phyloP scores from a whole-genome alignment of 2,113 vertebrate species.

The Eleginops maclovinus region DNA sequence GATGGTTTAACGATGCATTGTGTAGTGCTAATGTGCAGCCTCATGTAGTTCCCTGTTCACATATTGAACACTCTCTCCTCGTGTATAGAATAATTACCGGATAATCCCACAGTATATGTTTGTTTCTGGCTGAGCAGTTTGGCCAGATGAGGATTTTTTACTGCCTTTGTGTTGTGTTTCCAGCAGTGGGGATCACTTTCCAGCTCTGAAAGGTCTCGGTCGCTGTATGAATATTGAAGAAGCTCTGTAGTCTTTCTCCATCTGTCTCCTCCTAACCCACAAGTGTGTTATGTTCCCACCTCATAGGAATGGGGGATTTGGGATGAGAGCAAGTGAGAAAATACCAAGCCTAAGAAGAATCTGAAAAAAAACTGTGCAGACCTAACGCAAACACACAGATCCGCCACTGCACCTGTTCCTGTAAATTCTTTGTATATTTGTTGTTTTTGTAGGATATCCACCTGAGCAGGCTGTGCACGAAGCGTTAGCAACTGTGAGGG shows the following conservation, averaged over 20 bases:
- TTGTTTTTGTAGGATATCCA: slow-evolving; percentile 80
- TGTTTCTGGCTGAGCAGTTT: slow-evolving; percentile 45
- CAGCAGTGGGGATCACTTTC: slow-evolving; percentile 47
- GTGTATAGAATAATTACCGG: slow-evolving; percentile 43
- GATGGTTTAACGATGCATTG: slow-evolving; percentile 6
- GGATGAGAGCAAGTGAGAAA: slow-evolving; percentile 37
- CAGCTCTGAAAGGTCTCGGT: slow-evolving; percentile 38
- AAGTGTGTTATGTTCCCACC: slow-evolving; percentile 57
- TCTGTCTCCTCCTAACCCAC: slow-evolving; percentile 59
- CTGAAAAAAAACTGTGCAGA: slow-evolving; percentile 21
- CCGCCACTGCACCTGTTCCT: slow-evolving; percentile 53
- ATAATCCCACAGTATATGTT: slow-evolving; percentile 39
- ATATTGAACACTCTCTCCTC: slow-evolving; percentile 1
- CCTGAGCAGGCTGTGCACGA: slow-evolving; percentile 82
- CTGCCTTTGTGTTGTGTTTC: slow-evolving; percentile 30
- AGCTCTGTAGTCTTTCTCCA: slow-evolving; percentile 31
- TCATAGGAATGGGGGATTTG: neutral
- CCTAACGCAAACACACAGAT: slow-evolving; percentile 39
- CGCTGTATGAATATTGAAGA: slow-evolving; percentile 33
- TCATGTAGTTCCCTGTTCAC: neutral
- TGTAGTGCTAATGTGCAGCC: slow-evolving; percentile 22
- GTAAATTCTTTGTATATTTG: slow-evolving; percentile 45
- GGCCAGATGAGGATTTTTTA: slow-evolving; percentile 43
- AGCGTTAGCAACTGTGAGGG: slow-evolving; percentile 82
- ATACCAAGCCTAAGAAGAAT: slow-evolving; percentile 25